Evolutionary conservation across 2,888 invertebrate genomes (phyloP).

Genomic region (Bugulina stolonifera): DNA sequence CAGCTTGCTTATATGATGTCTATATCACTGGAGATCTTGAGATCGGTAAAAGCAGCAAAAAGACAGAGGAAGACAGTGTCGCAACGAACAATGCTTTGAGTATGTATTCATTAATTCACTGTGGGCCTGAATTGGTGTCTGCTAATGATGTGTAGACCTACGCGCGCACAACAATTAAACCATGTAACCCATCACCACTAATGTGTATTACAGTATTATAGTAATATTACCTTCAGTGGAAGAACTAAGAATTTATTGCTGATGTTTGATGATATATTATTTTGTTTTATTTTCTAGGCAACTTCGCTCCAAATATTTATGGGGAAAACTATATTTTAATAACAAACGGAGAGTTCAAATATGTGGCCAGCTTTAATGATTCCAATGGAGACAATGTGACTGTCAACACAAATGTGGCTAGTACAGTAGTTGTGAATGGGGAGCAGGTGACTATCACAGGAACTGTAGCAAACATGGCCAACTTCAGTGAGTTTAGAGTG

Average conservation of each 20-base stretch:
- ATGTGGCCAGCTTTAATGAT: not conserved
- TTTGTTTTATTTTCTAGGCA: not conserved
- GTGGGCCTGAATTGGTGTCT: too few relatives aligned
- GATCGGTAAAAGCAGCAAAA: slow-evolving; percentile 9
- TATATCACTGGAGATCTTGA: slow-evolving; percentile 9
- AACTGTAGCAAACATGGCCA: not conserved
- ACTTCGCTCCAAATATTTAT: slow-evolving; percentile 15
- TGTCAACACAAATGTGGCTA: not conserved
- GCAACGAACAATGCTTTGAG: not conserved
- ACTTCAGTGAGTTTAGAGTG: not conserved
- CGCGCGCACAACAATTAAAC: too few relatives aligned
- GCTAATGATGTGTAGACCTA: too few relatives aligned
- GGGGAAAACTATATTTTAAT: not conserved
- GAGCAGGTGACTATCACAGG: not conserved
- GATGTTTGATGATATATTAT: too few relatives aligned
- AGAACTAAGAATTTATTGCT: too few relatives aligned
- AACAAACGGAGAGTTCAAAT: not conserved
- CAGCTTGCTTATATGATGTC: slow-evolving; percentile 9
- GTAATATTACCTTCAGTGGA: too few relatives aligned
- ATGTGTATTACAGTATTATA: too few relatives aligned
- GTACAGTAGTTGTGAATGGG: not conserved
- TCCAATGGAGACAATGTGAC: slow-evolving; percentile 17
- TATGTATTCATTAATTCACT: not conserved
- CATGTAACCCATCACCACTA: too few relatives aligned
- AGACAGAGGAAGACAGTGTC: slow-evolving; percentile 8